Evolutionary conservation across 2,888 invertebrate species (phyloP).

Genomic region (Drosophila koepferae): DNA sequence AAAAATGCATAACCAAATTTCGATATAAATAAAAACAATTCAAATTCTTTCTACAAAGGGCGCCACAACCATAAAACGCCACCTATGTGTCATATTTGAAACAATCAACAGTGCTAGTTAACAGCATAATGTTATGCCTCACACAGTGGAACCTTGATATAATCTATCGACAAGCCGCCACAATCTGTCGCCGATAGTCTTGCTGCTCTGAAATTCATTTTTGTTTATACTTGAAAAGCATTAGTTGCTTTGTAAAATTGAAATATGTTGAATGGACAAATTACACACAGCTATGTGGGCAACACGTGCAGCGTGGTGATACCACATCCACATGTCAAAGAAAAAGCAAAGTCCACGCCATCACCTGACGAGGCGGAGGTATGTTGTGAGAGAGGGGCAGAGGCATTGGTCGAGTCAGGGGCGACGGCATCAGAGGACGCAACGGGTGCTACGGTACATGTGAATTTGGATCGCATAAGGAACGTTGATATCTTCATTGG

Average conservation of each 20-base stretch:
- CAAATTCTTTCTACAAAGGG: conserved; percentile 9
- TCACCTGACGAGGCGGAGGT: conserved; percentile 33
- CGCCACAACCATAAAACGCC: conserved; percentile 32
- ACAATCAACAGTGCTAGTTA: conserved; percentile 28
- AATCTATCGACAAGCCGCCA: conserved; percentile 46
- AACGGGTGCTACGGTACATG: conserved; percentile 49
- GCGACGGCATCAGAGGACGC: conserved; percentile 16
- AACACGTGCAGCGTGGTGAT: conserved; percentile 69
- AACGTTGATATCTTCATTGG: conserved; percentile 83
- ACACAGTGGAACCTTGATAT: conserved; percentile 6
- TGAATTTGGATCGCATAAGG: conserved; percentile 71
- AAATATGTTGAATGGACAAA: conserved; percentile 71
- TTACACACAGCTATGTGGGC: conserved; percentile 71
- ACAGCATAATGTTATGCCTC: background rate
- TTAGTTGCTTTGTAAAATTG: conserved; percentile 66
- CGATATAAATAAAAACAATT: conserved; percentile 3
- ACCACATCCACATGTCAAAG: conserved; percentile 68
- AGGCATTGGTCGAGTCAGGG: conserved; percentile 9
- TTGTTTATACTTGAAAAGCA: conserved; percentile 67
- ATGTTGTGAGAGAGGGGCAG: conserved; percentile 40
- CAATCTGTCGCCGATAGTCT: conserved; percentile 44
- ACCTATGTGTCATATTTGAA: conserved; percentile 14
- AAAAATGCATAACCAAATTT: background rate
- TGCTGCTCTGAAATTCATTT: conserved; percentile 52
- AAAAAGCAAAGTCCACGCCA: conserved; percentile 60